Evolutionary conservation across 2,113 vertebrate species (phyloP).

Genomic region (Mormyrus lacerda): DNA sequence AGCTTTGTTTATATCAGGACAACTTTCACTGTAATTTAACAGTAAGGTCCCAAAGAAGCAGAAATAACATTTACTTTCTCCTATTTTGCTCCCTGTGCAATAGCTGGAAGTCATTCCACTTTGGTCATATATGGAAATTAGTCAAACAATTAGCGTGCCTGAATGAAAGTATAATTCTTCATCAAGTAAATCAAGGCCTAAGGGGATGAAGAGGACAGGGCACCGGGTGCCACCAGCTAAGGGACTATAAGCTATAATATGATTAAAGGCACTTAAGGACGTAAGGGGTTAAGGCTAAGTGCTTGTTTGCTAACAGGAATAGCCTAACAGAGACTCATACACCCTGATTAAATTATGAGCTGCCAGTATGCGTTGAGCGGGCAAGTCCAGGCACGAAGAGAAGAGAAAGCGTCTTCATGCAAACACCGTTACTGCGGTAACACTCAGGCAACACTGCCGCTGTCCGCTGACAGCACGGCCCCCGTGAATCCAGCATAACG

Average conservation of each 20-base stretch:
- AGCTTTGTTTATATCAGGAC: neutral
- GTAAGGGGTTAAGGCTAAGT: neutral
- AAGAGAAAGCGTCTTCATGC: slow-evolving; percentile 32
- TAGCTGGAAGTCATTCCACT: neutral
- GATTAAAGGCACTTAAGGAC: neutral
- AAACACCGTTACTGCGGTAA: slow-evolving; percentile 69
- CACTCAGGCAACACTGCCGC: slow-evolving; percentile 44
- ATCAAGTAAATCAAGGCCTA: neutral
- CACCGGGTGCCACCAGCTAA: neutral
- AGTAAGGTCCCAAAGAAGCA: neutral
- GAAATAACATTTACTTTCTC: neutral
- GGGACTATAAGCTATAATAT: neutral
- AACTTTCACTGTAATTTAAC: neutral
- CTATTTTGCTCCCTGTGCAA: neutral
- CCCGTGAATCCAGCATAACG: neutral
- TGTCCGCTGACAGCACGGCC: slow-evolving; percentile 19
- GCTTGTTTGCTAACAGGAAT: slow-evolving; percentile 15
- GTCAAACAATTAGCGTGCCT: neutral
- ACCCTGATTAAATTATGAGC: slow-evolving; percentile 55
- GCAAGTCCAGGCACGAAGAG: slow-evolving; percentile 67
- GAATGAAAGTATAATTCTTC: neutral
- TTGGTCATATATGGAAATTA: neutral
- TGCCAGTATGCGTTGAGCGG: slow-evolving; percentile 49
- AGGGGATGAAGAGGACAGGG: neutral
- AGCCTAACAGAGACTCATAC: slow-evolving; percentile 3